Conservation (phyloP, 2,888 invertebrate genomes). For the Dryobotodes eremita region DNA sequence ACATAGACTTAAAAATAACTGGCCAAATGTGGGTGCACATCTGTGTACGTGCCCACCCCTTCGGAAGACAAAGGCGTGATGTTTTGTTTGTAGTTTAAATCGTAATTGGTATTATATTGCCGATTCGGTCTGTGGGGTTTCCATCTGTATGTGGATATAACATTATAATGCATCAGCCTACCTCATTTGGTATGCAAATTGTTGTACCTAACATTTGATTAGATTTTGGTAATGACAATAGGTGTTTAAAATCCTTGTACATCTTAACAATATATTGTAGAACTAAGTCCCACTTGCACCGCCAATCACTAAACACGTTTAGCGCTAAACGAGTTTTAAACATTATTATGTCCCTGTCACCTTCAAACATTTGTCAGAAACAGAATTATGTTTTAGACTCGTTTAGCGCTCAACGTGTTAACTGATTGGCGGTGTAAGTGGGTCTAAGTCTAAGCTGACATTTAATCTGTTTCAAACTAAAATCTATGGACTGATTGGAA, state of each 20-base stretch:
- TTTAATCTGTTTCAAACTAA: not conserved
- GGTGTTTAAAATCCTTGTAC: not conserved
- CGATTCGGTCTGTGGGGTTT: not conserved
- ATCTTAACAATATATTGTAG: conserved; percentile 7
- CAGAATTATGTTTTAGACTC: too few species aligned
- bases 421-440: too few species aligned
- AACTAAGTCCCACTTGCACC: too few species aligned
- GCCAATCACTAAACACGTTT: too few species aligned
- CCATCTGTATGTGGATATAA: not conserved
- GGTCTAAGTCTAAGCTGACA: not conserved
- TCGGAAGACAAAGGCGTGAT: not conserved
- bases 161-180: conserved; percentile 8
- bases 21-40: not conserved
- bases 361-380: too few species aligned
- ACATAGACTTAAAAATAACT: too few species aligned
- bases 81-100: not conserved
- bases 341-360: too few species aligned
- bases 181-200: conserved; percentile 42
- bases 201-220: conserved; percentile 17
- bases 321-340: too few species aligned
- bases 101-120: conserved; percentile 8
- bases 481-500: conserved; percentile 1
- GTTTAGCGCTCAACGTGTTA: too few species aligned
- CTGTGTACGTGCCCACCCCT: not conserved
- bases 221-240: conserved; percentile 8